Base-by-base conservation (phyloP, 2,888 invertebrate genomes). In the Amphipoea oculea region DNA sequence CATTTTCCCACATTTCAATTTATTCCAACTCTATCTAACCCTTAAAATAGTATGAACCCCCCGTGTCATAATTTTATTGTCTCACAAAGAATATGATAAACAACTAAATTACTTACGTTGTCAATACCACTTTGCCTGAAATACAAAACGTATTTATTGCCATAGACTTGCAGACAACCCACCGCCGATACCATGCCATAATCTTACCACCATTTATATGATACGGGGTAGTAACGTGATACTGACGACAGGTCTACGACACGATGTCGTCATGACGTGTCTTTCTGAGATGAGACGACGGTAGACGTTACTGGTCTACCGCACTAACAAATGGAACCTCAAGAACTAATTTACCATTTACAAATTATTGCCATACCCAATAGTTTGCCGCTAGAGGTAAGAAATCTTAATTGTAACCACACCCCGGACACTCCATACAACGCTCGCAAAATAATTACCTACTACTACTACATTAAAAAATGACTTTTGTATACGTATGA, bases 111-210 rank as follows among this genome's bases (percentile, higher is more conserved):
- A 7, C 17, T 45, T 36, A 57, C 3, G 17, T 51, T 67, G 54
- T 29, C 70, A 60, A 63, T 67, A 67, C 48, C 68, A 67, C 69
- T 84, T 67, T 20, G 42, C 48, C 70, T 73, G 73, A 66, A 77
- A 82, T 48, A 63, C 17, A 70, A 63, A 29, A 60, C 45, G 63
- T 54, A 71, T 73, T 86, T 85, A 81, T 74, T 77, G n/a, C 78
- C 66, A 65, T 74, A 71, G 71, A 71, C 62, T 86, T 74, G 60
- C 45, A 83, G 65, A 83, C 79, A 79, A 71, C 79, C 36, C 60
- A 51, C 51, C 63, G 17, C 51, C 63, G 17, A 66, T 66, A 57
- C 36, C 36, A 65, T 65, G 14, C 76, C 60, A 68, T 73, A 78
- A 68, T 60, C 40, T 48, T 14, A 14, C 6, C 29, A 23, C 1